These are phyloP conservation scores for Varanus komodoensis DNA, from an alignment of 2,113 vertebrate genomes.

Conservation along the genomic window DNA sequence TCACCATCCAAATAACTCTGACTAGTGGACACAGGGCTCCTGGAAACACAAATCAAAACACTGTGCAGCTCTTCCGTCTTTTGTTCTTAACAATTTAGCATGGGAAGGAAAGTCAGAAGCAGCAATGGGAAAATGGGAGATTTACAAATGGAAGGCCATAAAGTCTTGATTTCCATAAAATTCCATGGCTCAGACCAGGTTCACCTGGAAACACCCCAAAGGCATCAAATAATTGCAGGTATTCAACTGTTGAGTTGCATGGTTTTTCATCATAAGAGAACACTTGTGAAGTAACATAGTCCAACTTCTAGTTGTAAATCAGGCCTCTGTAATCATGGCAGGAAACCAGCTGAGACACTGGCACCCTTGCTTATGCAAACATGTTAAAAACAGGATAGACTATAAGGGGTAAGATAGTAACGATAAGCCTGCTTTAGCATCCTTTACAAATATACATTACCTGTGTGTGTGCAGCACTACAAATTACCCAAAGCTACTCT, in stretches of 20 bases:
- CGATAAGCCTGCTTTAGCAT: not conserved
- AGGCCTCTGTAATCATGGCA: not conserved
- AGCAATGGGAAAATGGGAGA: too few species aligned
- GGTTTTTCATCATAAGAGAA: not conserved
- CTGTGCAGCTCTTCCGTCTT: too few species aligned
- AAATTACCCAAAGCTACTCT: not conserved
- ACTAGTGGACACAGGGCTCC: too few species aligned
- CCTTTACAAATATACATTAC: not conserved
- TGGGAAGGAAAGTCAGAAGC: too few species aligned
- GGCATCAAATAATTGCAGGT: rapidly evolving
- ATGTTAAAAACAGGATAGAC: rapidly evolving
- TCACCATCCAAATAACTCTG: too few species aligned
- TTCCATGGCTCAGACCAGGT: too few species aligned
- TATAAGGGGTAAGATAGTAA: not conserved
- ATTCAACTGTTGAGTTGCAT: not conserved
- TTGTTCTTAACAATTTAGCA: too few species aligned
- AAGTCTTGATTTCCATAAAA: too few species aligned
- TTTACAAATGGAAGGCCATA: too few species aligned
- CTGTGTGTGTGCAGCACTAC: not conserved
- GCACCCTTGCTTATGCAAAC: conserved; percentile 8
- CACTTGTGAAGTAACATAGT: not conserved
- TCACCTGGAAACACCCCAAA: too few species aligned
- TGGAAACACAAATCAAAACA: too few species aligned
- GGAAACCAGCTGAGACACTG: not conserved
- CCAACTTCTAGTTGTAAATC: not conserved